Base-by-base conservation (phyloP, 2,888 invertebrate genomes). In the Lydus trimaculatus region DNA sequence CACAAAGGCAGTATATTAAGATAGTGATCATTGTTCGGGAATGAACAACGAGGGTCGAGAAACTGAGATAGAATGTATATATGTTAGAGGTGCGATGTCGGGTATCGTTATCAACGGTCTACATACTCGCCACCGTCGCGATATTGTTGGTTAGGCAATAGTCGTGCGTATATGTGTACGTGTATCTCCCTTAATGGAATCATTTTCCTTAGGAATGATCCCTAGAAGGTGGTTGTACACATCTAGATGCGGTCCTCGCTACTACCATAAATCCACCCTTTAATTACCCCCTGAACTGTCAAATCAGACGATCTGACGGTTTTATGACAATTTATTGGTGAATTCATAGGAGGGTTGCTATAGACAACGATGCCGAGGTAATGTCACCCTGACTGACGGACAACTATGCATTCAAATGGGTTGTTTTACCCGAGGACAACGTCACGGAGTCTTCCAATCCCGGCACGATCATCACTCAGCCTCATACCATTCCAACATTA, bases 371-470 rank as follows among this genome's bases (percentile, higher is more conserved):
- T 72, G 71, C 72, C 74, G 83, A 85, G 80, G 84, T 85, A 85
- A 89, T 89, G 89, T 87, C 89, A 88, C 87, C 88, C 87, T 89
- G 90, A 90, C 89, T 90, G 90, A 90, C 90, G 88, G 90, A 90
- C 90, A 89, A 88, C 89, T 88, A 90, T 90, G 90, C 90, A 90
- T 90, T 90, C 90, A 90, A 90, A 90, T 90, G 86, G 90, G 88
- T 89, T 90, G 89, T 89, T 90, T 90, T 89, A 87, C 86, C 85
- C 86, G 80, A 65, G 67, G 64, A 65, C 67, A 63, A 58, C 68
- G 70, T 64, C 68, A 33, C 71, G 66, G 82, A 69, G 71, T 56
- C 70, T 69, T 66, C 69, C 65, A 58, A 65, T 70, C 71, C 72
- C 72, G 61, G 64, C 66, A 52, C 67, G 65, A 59, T 60, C 61